Conservation (phyloP, 2,888 invertebrate species). For the Scaptomyza parva region DNA sequence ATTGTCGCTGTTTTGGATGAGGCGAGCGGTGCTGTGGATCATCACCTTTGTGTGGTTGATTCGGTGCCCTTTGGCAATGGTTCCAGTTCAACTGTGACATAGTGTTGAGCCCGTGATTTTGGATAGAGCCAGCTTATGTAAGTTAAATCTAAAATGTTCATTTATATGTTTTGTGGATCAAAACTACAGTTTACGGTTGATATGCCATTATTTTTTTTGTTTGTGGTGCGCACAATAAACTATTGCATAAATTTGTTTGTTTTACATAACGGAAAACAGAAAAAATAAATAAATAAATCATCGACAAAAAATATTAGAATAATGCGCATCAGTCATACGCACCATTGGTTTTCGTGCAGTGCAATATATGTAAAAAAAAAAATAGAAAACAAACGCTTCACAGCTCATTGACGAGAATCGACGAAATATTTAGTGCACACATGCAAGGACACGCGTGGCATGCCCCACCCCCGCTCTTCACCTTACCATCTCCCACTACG, state of each 20-base stretch:
- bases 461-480: neutral
- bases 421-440: constrained; percentile 7
- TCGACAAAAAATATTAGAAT: constrained; percentile 9
- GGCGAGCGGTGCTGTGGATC: constrained; percentile 62
- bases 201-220: constrained; percentile 26
- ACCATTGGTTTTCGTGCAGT: constrained; percentile 37
- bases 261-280: constrained; percentile 20
- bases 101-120: constrained; percentile 16
- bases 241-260: constrained; percentile 34
- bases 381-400: constrained; percentile 22
- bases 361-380: too few species aligned
- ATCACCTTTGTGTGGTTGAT: constrained; percentile 50
- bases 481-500: neutral
- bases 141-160: constrained; percentile 5
- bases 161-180: constrained; percentile 27
- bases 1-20: constrained; percentile 71
- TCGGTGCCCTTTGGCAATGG: neutral
- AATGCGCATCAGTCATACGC: constrained; percentile 58
- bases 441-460: constrained; percentile 15
- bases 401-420: constrained; percentile 32
- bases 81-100: constrained; percentile 17
- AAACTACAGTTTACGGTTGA: constrained; percentile 42
- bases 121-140: constrained; percentile 17
- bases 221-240: constrained; percentile 41
- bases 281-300: constrained; percentile 5